These are phyloP conservation scores for Ferdinandea cuprea DNA, from an alignment of 2,888 invertebrate species.

Conservation along the genomic window DNA sequence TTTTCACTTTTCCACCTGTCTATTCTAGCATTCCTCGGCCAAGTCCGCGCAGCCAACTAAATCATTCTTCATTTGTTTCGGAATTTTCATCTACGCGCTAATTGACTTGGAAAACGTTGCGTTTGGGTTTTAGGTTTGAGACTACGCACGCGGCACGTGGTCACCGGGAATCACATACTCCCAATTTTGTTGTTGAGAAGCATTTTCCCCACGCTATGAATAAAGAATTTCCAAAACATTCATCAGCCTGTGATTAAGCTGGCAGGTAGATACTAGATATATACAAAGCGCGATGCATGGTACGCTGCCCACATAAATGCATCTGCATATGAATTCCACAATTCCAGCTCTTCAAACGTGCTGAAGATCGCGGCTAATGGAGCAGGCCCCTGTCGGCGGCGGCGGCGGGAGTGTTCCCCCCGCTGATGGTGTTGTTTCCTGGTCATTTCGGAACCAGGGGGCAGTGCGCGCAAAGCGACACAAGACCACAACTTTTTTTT, in stretches of 20 bases:
- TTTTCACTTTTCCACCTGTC: conserved; percentile 30
- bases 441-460: conserved; percentile 29
- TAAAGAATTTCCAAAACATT: conserved; percentile 32
- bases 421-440: conserved; percentile 42
- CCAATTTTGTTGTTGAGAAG: not conserved
- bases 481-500: conserved; percentile 3
- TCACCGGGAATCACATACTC: not conserved
- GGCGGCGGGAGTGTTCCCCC: conserved; percentile 18
- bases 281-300: conserved; percentile 44
- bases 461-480: conserved; percentile 14
- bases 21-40: conserved; percentile 2
- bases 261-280: no score
- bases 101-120: conserved; percentile 45
- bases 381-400: conserved; percentile 24
- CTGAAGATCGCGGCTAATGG: conserved; percentile 37
- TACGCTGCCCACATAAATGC: conserved; percentile 11
- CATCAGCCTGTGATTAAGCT: conserved; percentile 49
- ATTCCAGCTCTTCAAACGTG: conserved; percentile 14
- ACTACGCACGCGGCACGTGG: conserved; percentile 29
- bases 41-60: conserved; percentile 39
- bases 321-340: conserved; percentile 18
- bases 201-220: conserved; percentile 23
- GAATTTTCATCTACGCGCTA: conserved; percentile 48
- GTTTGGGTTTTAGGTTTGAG: conserved; percentile 21
- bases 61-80: conserved; percentile 35